Evolutionary conservation across 2,113 vertebrate genomes (phyloP).

Genomic region (Brachyistius frenatus): DNA sequence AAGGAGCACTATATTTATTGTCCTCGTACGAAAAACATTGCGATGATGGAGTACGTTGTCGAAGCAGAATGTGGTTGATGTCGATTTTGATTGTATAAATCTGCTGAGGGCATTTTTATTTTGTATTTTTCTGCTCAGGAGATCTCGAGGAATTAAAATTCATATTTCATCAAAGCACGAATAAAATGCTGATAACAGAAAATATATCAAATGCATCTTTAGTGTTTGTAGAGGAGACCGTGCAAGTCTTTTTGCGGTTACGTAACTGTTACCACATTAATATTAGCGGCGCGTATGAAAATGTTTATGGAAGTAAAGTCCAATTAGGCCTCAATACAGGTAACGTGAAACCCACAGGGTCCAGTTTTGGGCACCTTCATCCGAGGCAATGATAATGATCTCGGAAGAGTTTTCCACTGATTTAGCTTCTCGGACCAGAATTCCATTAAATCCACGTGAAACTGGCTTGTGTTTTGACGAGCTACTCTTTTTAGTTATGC

Average conservation of each 20-base stretch:
- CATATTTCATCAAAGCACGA: slow-evolving; percentile 67
- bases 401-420: slow-evolving; percentile 22
- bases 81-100: slow-evolving; percentile 64
- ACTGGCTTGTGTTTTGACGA: slow-evolving; percentile 42
- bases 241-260: slow-evolving; percentile 40
- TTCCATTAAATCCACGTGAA: slow-evolving; percentile 49
- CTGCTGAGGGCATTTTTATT: slow-evolving; percentile 64
- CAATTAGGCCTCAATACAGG: slow-evolving; percentile 14
- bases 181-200: slow-evolving; percentile 73
- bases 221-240: slow-evolving; percentile 46
- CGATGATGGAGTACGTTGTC: slow-evolving; percentile 41
- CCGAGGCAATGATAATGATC: background rate
- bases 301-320: slow-evolving; percentile 9
- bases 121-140: slow-evolving; percentile 56
- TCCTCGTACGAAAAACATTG: slow-evolving; percentile 40
- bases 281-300: slow-evolving; percentile 3
- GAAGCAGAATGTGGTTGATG: slow-evolving; percentile 48
- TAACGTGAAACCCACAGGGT: slow-evolving; percentile 7
- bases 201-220: slow-evolving; percentile 60
- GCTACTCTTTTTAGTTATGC: slow-evolving; percentile 27
- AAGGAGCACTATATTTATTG: slow-evolving; percentile 27
- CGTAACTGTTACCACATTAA: slow-evolving; percentile 40
- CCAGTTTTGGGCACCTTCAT: slow-evolving; percentile 18
- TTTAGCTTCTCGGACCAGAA: slow-evolving; percentile 24
- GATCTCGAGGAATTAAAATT: slow-evolving; percentile 68